Base-by-base conservation (phyloP, 2,888 invertebrate genomes). In the Lepidochitona cinerea region DNA sequence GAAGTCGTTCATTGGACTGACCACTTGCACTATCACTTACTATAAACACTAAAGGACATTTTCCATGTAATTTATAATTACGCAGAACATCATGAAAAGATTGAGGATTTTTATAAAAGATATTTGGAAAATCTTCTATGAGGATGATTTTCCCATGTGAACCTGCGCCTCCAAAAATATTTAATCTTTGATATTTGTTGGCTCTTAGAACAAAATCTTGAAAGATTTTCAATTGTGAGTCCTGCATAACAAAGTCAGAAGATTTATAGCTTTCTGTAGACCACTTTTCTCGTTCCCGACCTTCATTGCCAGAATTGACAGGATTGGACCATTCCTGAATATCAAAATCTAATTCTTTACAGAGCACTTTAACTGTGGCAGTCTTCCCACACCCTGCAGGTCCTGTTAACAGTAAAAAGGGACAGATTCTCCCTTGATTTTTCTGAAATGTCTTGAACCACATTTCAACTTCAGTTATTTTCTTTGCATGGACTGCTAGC, bases 321-420 rank as follows among this genome's bases (percentile, higher is more conserved):
- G 96, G 96, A 83, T 95, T 96, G 33, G 94, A 93, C 97, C 97
- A 97, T 90, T 97, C 96, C 37, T 93, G 92, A 41, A 95, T 85
- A 82, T 93, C 92, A 37, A 93, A 90, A 36, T 92, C 91, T 77
- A 94, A 89, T 81, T 94, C 93, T 71, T 92, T 92, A 41, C 95
- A 94, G 12, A 96, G 81, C 9, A 94, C 92, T 73, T 92, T 92
- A 0, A 96, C 82, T 0, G 95, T 93, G 0, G 94, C 93, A 0
- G 96, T 95, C 91, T 97, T 97, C 0, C 96, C 96, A 87, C 94
- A 93, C 0, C 97, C 97, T 0, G 96, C 93, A 32, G 97, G 95
- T 0, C 97, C 97, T 7, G 94, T 94, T 32, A 97, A 82, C 4
- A 97, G 88, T 52, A 96, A 91, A 79, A 95, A 93, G 70, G 87